These are phyloP conservation scores for Dicycla oo DNA, from an alignment of 2,888 invertebrate genomes.

Conservation along the genomic window DNA sequence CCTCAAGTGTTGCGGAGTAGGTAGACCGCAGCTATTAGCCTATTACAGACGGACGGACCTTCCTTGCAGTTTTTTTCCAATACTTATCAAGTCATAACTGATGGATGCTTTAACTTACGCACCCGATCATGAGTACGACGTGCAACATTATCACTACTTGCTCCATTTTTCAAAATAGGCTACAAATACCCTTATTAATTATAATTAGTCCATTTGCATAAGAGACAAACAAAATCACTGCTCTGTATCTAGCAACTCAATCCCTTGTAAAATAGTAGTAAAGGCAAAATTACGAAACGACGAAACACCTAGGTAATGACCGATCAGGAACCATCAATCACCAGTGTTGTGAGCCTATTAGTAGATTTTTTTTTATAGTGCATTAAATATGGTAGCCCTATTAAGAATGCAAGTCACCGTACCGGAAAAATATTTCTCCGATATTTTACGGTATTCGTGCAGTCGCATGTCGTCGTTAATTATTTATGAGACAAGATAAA, in stretches of 20 bases:
- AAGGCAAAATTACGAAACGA: background rate
- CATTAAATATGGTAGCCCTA: background rate
- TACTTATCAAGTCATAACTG: background rate
- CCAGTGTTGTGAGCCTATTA: background rate
- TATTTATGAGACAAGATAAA: constrained; percentile 21
- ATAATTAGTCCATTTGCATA: no score
- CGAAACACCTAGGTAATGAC: background rate
- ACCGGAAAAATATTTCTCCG: background rate
- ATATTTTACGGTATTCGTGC: background rate
- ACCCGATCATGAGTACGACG: background rate
- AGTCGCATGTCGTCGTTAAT: constrained; percentile 4
- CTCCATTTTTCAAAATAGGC: constrained; percentile 44
- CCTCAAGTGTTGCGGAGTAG: constrained; percentile 1
- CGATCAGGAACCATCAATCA: background rate
- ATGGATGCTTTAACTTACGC: background rate
- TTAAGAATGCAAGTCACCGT: background rate
- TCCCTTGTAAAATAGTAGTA: background rate
- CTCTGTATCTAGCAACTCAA: background rate
- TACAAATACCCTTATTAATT: constrained; percentile 1
- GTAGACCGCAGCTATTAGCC: constrained; percentile 10
- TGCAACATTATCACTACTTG: constrained; percentile 5
- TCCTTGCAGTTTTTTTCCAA: background rate
- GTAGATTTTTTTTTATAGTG: background rate
- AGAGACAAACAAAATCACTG: background rate
- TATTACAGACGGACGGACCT: background rate